Percentiles rank a stretch among this genome's conserved stretches.
phyloP scores from a whole-genome alignment of 2,797 vertebrate species.

The Melanotaenia trifasciata region DNA sequence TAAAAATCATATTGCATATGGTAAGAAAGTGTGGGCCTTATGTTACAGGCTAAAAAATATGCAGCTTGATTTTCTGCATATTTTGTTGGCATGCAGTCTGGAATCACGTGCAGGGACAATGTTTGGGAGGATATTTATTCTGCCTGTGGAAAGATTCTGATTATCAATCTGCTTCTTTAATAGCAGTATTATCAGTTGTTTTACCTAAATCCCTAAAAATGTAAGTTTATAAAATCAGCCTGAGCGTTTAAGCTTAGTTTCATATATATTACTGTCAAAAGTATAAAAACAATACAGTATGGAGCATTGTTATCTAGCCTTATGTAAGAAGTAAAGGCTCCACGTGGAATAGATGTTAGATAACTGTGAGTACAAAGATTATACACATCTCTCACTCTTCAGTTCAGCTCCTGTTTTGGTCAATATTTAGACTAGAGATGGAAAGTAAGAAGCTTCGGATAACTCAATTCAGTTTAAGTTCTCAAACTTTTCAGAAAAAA shows the following conservation, averaged over 20 bases:
- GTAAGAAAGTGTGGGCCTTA: neutral
- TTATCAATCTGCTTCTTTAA: neutral
- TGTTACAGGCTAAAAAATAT: neutral
- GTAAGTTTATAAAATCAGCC: neutral
- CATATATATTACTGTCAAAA: neutral
- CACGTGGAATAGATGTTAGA: neutral
- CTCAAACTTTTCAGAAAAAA: no score
- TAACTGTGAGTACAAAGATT: neutral
- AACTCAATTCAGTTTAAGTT: no score
- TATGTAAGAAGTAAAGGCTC: neutral
- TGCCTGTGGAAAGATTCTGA: neutral
- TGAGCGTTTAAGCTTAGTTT: neutral
- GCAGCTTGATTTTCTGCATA: slow-evolving; percentile 5
- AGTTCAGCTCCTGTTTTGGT: neutral
- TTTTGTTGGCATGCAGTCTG: neutral
- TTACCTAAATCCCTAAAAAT: neutral
- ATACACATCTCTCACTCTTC: neutral
- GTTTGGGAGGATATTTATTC: neutral
- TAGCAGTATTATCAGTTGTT: neutral
- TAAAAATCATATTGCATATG: neutral
- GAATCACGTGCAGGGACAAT: neutral
- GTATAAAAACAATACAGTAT: neutral
- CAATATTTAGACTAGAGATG: neutral
- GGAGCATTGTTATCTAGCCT: neutral
- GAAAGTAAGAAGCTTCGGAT: neutral